Evolutionary conservation across 2,888 invertebrate species (phyloP).

Genomic region (Anthophora plumipes): DNA sequence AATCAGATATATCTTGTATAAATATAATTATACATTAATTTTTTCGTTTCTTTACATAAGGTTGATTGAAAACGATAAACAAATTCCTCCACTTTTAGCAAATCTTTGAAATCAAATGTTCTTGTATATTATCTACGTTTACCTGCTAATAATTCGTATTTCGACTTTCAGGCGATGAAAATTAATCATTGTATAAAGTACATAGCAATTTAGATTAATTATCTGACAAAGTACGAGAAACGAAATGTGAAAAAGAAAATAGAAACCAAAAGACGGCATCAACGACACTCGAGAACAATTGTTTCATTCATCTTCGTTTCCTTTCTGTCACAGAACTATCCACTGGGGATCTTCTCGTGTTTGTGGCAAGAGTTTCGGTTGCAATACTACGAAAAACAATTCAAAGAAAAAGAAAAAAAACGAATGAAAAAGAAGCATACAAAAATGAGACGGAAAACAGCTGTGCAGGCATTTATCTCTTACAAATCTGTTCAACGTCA

Average conservation of each 20-base stretch:
- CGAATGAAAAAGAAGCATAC: background rate
- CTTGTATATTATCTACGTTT: too few species aligned
- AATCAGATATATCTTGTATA: too few species aligned
- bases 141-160: background rate
- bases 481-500: slow-evolving; percentile 37
- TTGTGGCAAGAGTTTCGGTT: background rate
- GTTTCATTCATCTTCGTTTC: slow-evolving; percentile 29
- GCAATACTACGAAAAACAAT: background rate
- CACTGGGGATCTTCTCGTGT: slow-evolving; percentile 1
- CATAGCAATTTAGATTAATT: background rate
- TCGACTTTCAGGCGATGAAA: background rate
- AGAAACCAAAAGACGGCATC: slow-evolving; percentile 1
- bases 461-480: background rate
- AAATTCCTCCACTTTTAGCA: too few species aligned
- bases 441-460: background rate
- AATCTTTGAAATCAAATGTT: too few species aligned
- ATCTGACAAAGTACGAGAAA: background rate
- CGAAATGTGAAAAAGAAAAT: background rate
- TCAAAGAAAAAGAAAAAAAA: background rate
- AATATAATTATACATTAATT: too few species aligned
- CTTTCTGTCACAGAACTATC: slow-evolving; percentile 3
- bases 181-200: background rate
- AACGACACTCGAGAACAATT: slow-evolving; percentile 23
- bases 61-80: too few species aligned
- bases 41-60: too few species aligned